These are phyloP conservation scores for Sapajus apella DNA, from an alignment of 2,113 vertebrate species.

Conservation along the genomic window DNA sequence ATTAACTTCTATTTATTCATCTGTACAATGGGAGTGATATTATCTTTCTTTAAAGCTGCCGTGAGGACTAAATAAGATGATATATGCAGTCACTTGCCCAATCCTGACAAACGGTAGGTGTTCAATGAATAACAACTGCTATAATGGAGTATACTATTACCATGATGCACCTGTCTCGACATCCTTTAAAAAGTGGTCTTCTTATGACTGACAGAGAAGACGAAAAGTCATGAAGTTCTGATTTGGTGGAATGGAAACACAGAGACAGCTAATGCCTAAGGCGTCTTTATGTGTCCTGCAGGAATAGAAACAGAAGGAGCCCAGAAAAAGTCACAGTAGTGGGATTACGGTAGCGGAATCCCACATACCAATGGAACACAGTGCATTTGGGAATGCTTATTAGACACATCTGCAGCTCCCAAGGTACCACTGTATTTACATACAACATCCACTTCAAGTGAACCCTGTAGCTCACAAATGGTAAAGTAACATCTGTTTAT, in stretches of 20 bases:
- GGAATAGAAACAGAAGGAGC: conserved; percentile 16
- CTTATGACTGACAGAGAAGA: not conserved
- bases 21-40: not conserved
- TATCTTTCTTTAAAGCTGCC: not conserved
- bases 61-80: not conserved
- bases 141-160: not conserved
- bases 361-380: not conserved
- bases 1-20: conserved; percentile 45
- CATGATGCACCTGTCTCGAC: not conserved
- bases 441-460: not conserved
- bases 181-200: not conserved
- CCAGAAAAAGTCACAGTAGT: conserved; percentile 13
- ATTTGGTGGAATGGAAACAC: conserved; percentile 25
- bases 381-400: not conserved
- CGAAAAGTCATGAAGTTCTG: not conserved
- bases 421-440: not conserved
- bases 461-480: not conserved
- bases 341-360: not conserved
- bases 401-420: conserved; percentile 1
- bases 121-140: conserved; percentile 4
- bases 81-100: not conserved
- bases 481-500: not conserved
- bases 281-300: not conserved
- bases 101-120: not conserved
- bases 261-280: not conserved